Conservation (phyloP, 2,113 vertebrate genomes). For the Xenopus tropicalis region UCB_Xtro_10.0 CM004446.2:80023501-80024000, state of each 20-base stretch:
- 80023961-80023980: too few relatives aligned
- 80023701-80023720: conserved; percentile 5
- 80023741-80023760: neutral
- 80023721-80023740: neutral
- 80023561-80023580: neutral
- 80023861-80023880: too few relatives aligned
- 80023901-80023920: too few relatives aligned
- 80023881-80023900: too few relatives aligned
- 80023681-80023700: conserved; percentile 1
- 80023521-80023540: neutral
- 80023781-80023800: too few relatives aligned
- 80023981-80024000: too few relatives aligned
- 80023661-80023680: neutral
- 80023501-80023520: neutral
- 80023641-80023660: neutral
- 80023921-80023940: too few relatives aligned
- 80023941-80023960: too few relatives aligned
- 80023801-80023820: too few relatives aligned
- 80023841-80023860: too few relatives aligned
- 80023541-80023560: neutral
- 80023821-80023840: too few relatives aligned
- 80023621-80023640: neutral
- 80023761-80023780: too few relatives aligned
- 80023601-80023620: conserved; percentile 4
- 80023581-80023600: neutral